Percentiles rank a stretch among this genome's conserved stretches.
Conservation (phyloP, 2,797 vertebrate genomes). For the Acanthiza pusilla region DNA sequence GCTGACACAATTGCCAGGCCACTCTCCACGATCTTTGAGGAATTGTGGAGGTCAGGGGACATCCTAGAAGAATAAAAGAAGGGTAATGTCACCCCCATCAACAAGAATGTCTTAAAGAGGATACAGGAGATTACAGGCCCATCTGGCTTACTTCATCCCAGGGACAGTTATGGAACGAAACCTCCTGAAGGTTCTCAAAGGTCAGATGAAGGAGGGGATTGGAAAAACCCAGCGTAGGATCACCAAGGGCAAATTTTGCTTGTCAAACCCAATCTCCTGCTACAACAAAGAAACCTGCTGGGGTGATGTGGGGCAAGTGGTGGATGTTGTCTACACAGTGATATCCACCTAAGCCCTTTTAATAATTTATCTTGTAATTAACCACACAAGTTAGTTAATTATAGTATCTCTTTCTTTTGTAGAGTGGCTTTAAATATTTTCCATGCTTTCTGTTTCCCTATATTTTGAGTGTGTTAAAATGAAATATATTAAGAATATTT, state of each 20-base stretch:
- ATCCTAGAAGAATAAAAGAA: neutral
- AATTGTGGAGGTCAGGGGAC: neutral
- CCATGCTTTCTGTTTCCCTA: neutral
- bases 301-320: accelerated
- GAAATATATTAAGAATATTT: neutral
- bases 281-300: neutral
- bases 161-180: neutral
- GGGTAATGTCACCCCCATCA: neutral
- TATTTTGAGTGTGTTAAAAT: neutral
- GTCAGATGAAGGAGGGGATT: neutral
- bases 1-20: neutral
- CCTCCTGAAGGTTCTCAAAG: neutral
- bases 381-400: neutral
- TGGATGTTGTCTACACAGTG: too few species aligned
- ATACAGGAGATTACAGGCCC: neutral
- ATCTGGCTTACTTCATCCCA: neutral
- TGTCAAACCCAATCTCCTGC: accelerated
- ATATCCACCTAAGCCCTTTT: neutral
- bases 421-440: neutral
- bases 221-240: neutral
- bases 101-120: neutral
- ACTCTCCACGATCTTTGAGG: neutral
- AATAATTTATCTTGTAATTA: neutral
- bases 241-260: neutral
- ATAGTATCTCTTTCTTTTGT: neutral